phyloP scores from a whole-genome alignment of 2,888 invertebrate species.

The Idaea biselata region DNA sequence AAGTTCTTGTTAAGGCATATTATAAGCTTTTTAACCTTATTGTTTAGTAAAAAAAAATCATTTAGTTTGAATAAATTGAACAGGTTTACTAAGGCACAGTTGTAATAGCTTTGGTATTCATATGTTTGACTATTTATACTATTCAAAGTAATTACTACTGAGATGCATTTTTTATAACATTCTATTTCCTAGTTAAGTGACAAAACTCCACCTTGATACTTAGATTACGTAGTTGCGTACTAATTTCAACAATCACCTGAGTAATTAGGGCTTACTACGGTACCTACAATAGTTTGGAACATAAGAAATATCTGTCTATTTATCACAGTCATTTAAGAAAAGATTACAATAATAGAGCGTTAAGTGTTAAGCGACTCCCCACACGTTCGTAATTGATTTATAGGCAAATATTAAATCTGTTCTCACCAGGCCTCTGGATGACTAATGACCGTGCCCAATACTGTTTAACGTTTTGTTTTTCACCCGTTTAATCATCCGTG shows the following conservation, averaged over 20 bases:
- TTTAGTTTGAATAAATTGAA: constrained; percentile 70
- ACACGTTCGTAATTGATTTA: constrained; percentile 73
- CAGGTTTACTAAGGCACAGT: constrained; percentile 6
- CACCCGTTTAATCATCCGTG: constrained; percentile 51
- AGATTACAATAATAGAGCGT: constrained; percentile 54
- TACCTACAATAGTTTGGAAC: neutral
- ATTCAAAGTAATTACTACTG: neutral
- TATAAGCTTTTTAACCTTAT: constrained; percentile 67
- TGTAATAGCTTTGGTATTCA: neutral
- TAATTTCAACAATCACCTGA: neutral
- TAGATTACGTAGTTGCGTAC: no score
- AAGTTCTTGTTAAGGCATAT: neutral
- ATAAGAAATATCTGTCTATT: neutral
- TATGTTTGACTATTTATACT: neutral
- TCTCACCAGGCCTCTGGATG: constrained; percentile 63
- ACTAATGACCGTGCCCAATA: constrained; percentile 63
- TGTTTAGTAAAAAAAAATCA: constrained; percentile 67
- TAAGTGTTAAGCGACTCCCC: constrained; percentile 60
- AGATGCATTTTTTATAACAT: neutral
- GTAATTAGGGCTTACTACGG: neutral
- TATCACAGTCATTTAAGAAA: neutral
- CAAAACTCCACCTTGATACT: no score
- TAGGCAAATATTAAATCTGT: constrained; percentile 78
- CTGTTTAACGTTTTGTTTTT: constrained; percentile 62
- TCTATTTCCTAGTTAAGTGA: neutral